These are phyloP conservation scores for Tinea pellionella DNA, from an alignment of 2,888 invertebrate genomes.

Conservation along the genomic window DNA sequence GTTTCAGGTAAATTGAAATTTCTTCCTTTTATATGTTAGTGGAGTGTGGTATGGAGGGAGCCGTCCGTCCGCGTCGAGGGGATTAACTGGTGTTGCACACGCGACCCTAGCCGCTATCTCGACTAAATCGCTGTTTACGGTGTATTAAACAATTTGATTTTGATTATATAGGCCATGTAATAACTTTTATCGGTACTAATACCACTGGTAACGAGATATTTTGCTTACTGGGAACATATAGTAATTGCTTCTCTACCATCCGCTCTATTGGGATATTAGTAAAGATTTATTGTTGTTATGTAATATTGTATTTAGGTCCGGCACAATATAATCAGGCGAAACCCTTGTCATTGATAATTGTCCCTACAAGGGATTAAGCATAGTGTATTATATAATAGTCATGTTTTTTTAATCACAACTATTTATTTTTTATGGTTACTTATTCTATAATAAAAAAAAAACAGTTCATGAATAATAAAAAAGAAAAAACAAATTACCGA, in stretches of 20 bases:
- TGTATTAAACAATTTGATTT: slow-evolving; percentile 60
- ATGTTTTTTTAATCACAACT: no score
- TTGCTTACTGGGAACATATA: slow-evolving; percentile 1
- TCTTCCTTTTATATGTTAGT: slow-evolving; percentile 39
- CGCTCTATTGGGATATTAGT: not conserved
- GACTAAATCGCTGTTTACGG: slow-evolving; percentile 56
- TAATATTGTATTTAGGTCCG: not conserved
- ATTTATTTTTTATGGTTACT: no score
- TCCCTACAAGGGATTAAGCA: not conserved
- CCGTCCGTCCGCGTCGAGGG: slow-evolving; percentile 19
- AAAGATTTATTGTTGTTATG: not conserved
- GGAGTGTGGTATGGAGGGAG: slow-evolving; percentile 19
- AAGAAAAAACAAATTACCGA: no score
- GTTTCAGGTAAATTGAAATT: slow-evolving; percentile 45
- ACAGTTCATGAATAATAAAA: no score
- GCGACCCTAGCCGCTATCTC: slow-evolving; percentile 46
- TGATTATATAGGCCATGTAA: slow-evolving; percentile 42
- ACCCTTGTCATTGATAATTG: not conserved
- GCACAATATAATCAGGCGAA: not conserved
- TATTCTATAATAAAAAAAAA: no score
- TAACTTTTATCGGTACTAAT: slow-evolving; percentile 8
- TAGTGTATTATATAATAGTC: not conserved
- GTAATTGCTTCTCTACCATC: not conserved
- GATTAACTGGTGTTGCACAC: slow-evolving; percentile 52
- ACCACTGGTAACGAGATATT: slow-evolving; percentile 7